phyloP scores from a whole-genome alignment of 30 jellyfish, hydroid and myxozoan genomes.

The Calvadosia cruxmelitensis region DNA sequence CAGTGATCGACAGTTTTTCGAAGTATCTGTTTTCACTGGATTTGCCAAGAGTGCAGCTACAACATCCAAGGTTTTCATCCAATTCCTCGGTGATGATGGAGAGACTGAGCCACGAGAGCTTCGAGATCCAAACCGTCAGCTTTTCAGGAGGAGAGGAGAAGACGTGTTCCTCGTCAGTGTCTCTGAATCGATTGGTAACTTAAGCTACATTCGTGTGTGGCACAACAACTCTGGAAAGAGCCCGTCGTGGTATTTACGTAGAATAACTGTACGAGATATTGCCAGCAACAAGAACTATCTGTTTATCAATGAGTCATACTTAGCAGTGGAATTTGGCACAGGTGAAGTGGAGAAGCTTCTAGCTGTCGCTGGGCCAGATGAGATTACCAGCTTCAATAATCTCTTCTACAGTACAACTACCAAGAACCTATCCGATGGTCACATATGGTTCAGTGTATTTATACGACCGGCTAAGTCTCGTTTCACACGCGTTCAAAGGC shows the following conservation, averaged over 20 bases:
- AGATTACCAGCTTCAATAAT: slow-evolving; percentile 70
- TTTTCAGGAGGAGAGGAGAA: slow-evolving; percentile 66
- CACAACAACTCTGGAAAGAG: slow-evolving; percentile 83
- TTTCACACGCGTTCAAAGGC: slow-evolving; percentile 81
- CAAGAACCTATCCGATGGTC: slow-evolving; percentile 71
- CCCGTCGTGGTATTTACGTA: slow-evolving; percentile 91
- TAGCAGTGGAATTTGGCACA: slow-evolving; percentile 89
- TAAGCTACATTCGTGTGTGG: slow-evolving; percentile 64
- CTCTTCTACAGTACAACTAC: slow-evolving; percentile 76
- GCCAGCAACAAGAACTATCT: slow-evolving; percentile 57
- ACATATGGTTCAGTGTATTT: slow-evolving; percentile 87
- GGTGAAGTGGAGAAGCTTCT: slow-evolving; percentile 66
- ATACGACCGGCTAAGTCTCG: slow-evolving; percentile 86
- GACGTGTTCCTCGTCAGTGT: slow-evolving; percentile 76
- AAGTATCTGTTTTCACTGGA: slow-evolving; percentile 88
- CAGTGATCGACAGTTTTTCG: slow-evolving; percentile 69
- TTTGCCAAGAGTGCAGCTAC: slow-evolving; percentile 69
- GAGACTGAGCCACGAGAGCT: slow-evolving; percentile 70
- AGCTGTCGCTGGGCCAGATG: slow-evolving; percentile 92
- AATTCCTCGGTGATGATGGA: slow-evolving; percentile 82
- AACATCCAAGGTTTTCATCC: slow-evolving; percentile 71
- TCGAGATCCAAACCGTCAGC: slow-evolving; percentile 22
- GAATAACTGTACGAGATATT: slow-evolving; percentile 60
- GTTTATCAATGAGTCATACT: slow-evolving; percentile 59
- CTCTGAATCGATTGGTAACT: slow-evolving; percentile 72